phyloP scores from a whole-genome alignment of 1,140 invertebrate genomes.

The Drosophila orena region DNA sequence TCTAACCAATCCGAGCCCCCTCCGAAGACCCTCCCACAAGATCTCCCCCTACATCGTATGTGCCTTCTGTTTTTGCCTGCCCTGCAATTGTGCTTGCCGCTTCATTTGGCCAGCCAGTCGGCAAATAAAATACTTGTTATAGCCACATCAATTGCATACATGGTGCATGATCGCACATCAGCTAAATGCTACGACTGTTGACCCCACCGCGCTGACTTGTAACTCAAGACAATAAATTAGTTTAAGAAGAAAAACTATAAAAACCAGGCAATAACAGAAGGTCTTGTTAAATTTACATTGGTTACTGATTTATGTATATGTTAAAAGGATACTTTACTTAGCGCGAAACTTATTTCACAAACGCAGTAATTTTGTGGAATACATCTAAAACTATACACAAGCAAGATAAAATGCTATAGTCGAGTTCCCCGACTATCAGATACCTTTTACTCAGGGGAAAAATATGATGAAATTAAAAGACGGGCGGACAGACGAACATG shows the following conservation, averaged over 20 bases:
- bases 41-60: constrained; percentile 27
- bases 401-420: too few relatives aligned
- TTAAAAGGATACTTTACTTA: too few relatives aligned
- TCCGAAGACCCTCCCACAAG: constrained; percentile 35
- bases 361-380: too few relatives aligned
- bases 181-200: constrained; percentile 39
- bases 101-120: constrained; percentile 25
- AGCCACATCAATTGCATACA: constrained; percentile 29
- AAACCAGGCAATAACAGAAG: background rate
- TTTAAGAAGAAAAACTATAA: background rate
- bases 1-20: constrained; percentile 16
- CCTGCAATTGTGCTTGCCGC: constrained; percentile 20
- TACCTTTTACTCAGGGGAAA: too few relatives aligned
- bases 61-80: constrained; percentile 23
- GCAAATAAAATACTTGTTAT: constrained; percentile 13
- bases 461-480: too few relatives aligned
- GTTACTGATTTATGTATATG: too few relatives aligned
- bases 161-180: constrained; percentile 35
- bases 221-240: background rate
- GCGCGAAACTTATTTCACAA: too few relatives aligned
- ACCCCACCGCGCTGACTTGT: constrained; percentile 11
- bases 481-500: too few relatives aligned
- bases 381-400: too few relatives aligned
- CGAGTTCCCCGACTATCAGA: too few relatives aligned
- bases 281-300: too few relatives aligned